Percentiles rank a stretch among this genome's conserved stretches.
Conservation (phyloP, 1,140 invertebrate genomes). For the Luehdorfia chinensis region DNA sequence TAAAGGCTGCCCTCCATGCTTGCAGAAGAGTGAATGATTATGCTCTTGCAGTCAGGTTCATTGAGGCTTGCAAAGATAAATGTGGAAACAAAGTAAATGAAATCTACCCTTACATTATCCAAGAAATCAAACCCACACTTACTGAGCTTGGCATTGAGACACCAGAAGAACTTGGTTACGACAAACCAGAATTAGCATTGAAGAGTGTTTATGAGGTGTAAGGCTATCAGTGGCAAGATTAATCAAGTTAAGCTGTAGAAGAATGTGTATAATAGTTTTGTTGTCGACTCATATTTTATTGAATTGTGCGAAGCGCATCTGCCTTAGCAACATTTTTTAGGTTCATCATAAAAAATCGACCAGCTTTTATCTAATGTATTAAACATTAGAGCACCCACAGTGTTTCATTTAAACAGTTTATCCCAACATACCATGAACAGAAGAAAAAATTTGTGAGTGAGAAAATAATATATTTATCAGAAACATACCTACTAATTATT, state of each 20-base stretch:
- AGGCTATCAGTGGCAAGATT: constrained; percentile 29
- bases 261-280: constrained; percentile 68
- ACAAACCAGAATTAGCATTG: constrained; percentile 96
- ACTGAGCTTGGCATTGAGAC: constrained; percentile 96
- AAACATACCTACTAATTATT: no score
- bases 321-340: constrained; percentile 38
- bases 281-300: constrained; percentile 60
- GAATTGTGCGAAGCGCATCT: constrained; percentile 41
- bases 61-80: constrained; percentile 95
- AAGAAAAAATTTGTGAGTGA: no score
- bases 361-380: constrained; percentile 53
- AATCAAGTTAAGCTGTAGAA: constrained; percentile 56
- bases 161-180: constrained; percentile 96
- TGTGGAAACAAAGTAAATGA: constrained; percentile 87
- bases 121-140: constrained; percentile 95
- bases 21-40: constrained; percentile 96
- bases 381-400: constrained; percentile 40
- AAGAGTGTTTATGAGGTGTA: constrained; percentile 83
- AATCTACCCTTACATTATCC: constrained; percentile 94
- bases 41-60: constrained; percentile 92
- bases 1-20: constrained; percentile 94
- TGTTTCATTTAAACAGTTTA: no score
- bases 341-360: constrained; percentile 38
- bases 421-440: no score
- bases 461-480: no score